These are phyloP conservation scores for Phalloptychus januarius DNA, from an alignment of 2,797 vertebrate species.

Conservation along the genomic window DNA sequence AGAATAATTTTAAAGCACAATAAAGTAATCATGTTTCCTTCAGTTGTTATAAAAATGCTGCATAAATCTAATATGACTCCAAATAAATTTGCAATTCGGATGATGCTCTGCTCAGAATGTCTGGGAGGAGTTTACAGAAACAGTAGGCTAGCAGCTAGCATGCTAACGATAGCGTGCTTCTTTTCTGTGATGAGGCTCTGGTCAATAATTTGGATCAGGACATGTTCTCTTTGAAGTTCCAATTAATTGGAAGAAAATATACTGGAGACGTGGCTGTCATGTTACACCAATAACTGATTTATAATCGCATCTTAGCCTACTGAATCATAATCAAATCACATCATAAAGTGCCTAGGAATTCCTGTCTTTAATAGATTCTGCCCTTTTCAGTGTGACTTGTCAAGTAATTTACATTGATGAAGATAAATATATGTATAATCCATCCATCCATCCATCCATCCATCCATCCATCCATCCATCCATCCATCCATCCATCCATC, in stretches of 20 bases:
- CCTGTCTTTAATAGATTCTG: not conserved
- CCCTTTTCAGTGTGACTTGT: not conserved
- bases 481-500: too few species aligned
- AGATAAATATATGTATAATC: too few species aligned
- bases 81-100: too few species aligned
- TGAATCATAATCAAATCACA: not conserved
- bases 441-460: too few species aligned
- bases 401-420: not conserved
- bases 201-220: not conserved
- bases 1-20: not conserved
- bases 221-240: not conserved
- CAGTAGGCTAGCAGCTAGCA: too few species aligned
- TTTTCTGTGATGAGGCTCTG: not conserved
- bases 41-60: too few species aligned
- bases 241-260: not conserved
- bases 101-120: too few species aligned
- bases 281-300: not conserved
- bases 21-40: too few species aligned
- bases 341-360: not conserved
- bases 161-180: not conserved
- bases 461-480: too few species aligned
- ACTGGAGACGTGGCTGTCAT: not conserved
- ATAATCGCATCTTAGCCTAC: not conserved
- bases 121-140: not conserved
- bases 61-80: too few species aligned